Evolutionary conservation across 2,797 vertebrate species (phyloP).

Genomic region (Rhinoraja longicauda): DNA sequence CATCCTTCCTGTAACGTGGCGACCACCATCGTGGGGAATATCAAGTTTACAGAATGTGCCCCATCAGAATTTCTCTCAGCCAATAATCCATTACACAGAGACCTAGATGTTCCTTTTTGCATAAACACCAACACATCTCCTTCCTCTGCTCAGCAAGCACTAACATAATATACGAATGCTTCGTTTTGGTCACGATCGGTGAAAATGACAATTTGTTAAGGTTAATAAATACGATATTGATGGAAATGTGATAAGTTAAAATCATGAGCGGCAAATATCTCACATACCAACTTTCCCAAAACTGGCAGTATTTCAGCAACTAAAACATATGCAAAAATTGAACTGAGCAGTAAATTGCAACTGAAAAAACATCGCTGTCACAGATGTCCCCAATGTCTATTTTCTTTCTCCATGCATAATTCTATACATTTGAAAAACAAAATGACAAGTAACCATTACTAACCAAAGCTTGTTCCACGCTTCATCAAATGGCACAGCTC

Average conservation of each 20-base stretch:
- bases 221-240: not conserved
- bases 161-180: not conserved
- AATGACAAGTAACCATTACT: conserved; percentile 3
- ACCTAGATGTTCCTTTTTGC: not conserved
- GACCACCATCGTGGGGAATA: too few species aligned
- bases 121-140: not conserved
- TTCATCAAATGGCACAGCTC: not conserved
- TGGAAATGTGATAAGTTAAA: too few species aligned
- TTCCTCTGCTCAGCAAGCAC: not conserved
- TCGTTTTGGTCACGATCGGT: not conserved
- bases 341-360: not conserved
- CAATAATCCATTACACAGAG: not conserved
- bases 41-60: not conserved
- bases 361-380: not conserved
- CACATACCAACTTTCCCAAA: not conserved
- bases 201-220: not conserved
- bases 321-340: not conserved
- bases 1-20: too few species aligned
- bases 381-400: not conserved
- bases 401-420: not conserved
- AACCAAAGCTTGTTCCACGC: not conserved
- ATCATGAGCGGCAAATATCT: not conserved
- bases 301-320: not conserved
- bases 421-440: not conserved
- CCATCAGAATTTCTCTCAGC: not conserved